Percentiles rank a stretch among this genome's conserved stretches.
These are phyloP conservation scores for Rynchops niger DNA, from an alignment of 2,113 vertebrate species.

Conservation along the genomic window DNA sequence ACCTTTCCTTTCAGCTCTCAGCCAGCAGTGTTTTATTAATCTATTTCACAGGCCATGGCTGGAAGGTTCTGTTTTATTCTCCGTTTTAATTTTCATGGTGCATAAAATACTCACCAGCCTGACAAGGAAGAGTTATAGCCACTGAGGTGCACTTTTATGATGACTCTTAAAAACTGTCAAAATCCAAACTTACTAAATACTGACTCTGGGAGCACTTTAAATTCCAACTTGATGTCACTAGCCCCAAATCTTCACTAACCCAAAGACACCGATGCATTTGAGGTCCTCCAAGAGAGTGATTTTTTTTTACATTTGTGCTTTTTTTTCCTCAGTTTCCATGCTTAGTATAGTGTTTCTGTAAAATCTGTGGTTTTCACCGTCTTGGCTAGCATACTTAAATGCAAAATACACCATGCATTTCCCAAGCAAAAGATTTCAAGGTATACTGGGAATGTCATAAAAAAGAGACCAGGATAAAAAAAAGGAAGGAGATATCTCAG, in stretches of 20 bases:
- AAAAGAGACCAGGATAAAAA: neutral
- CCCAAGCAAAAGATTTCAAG: neutral
- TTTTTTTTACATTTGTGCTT: neutral
- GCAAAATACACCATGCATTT: neutral
- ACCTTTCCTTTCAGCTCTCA: neutral
- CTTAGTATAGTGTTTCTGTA: neutral
- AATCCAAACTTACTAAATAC: conserved; percentile 55
- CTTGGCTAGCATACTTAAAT: neutral
- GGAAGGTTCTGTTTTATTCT: conserved; percentile 56
- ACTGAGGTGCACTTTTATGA: conserved; percentile 50
- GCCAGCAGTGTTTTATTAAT: conserved; percentile 39
- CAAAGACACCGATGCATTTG: neutral
- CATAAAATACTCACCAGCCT: conserved; percentile 60
- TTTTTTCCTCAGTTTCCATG: neutral
- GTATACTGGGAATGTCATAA: neutral
- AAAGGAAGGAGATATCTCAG: neutral
- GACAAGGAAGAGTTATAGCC: conserved; percentile 61
- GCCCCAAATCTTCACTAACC: conserved; percentile 42
- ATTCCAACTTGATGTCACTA: conserved; percentile 22
- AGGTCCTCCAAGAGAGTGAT: neutral
- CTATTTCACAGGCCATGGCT: conserved; percentile 15
- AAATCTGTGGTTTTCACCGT: neutral
- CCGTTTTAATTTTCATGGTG: conserved; percentile 64
- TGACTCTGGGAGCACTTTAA: conserved; percentile 37
- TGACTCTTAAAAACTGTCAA: conserved; percentile 56